Percentiles rank a stretch among this genome's conserved stretches.
Conservation (phyloP, 2,113 vertebrate genomes). For the Chaetorhynchus papuensis region DNA sequence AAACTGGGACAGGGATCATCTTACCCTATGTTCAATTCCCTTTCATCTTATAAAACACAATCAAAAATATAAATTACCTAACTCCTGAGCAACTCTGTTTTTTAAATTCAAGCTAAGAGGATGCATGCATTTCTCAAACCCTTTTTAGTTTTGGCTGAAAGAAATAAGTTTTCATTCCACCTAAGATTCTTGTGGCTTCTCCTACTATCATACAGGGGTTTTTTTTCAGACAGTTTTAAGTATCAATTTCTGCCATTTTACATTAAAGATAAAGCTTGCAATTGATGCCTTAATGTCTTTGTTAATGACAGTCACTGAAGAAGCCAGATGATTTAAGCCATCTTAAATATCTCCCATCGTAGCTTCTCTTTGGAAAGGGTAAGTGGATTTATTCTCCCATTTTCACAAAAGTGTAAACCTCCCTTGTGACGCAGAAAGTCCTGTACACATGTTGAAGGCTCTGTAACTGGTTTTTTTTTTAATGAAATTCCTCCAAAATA, state of each 20-base stretch:
- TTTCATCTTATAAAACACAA: not conserved
- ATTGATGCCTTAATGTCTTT: slow-evolving; percentile 68
- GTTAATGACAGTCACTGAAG: slow-evolving; percentile 55
- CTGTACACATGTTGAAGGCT: not conserved
- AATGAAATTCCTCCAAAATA: not conserved
- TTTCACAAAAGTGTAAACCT: not conserved
- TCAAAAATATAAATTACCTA: not conserved
- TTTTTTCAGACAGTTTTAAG: slow-evolving; percentile 52
- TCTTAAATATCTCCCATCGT: slow-evolving; percentile 47
- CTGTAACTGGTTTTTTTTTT: not conserved
- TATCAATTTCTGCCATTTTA: slow-evolving; percentile 66
- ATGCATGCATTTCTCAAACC: not conserved
- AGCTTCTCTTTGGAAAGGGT: slow-evolving; percentile 53
- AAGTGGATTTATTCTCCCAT: slow-evolving; percentile 61
- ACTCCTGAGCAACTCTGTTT: not conserved
- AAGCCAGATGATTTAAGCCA: slow-evolving; percentile 57
- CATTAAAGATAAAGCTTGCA: slow-evolving; percentile 64
- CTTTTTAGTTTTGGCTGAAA: not conserved
- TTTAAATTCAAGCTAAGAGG: not conserved
- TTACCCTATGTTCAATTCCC: not conserved
- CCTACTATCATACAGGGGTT: not conserved
- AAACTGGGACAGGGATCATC: not conserved
- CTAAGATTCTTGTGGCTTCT: not conserved
- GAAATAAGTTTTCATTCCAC: not conserved
- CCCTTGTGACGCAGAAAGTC: not conserved